These are phyloP conservation scores for Chalcosyrphus nemorum DNA, from an alignment of 2,888 invertebrate species.

Conservation along the genomic window DNA sequence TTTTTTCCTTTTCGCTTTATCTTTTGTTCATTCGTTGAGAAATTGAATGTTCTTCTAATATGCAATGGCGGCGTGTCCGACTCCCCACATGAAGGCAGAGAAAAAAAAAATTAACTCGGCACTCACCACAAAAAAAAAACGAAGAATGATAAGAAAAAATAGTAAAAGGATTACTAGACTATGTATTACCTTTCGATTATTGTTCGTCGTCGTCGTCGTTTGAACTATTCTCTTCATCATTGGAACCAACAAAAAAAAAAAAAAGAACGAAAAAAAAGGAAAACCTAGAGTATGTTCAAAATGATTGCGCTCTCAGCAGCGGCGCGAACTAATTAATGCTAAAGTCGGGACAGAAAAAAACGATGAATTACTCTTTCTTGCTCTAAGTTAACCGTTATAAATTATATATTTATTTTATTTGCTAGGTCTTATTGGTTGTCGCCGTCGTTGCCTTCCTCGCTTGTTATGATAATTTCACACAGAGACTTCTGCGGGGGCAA, in stretches of 20 bases:
- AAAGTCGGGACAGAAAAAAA: conserved; percentile 41
- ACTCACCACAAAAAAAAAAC: conserved; percentile 41
- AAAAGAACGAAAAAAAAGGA: conserved; percentile 26
- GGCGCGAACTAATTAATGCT: conserved; percentile 62
- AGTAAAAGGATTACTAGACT: conserved; percentile 58
- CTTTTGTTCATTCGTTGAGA: conserved; percentile 13
- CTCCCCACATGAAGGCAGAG: conserved; percentile 10
- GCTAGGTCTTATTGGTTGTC: conserved; percentile 1
- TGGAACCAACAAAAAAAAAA: conserved; percentile 35
- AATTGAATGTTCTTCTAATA: conserved; percentile 45
- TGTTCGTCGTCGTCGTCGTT: conserved; percentile 52
- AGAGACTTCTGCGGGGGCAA: conserved; percentile 59
- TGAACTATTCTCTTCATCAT: conserved; percentile 72
- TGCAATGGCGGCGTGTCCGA: conserved; percentile 63
- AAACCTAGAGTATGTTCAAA: conserved; percentile 58
- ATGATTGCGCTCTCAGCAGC: conserved; percentile 57
- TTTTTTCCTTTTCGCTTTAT: conserved; percentile 42
- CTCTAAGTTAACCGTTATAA: conserved; percentile 28
- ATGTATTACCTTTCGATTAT: conserved; percentile 66
- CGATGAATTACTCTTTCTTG: background rate
- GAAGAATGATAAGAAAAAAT: conserved; percentile 25
- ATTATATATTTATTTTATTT: conserved; percentile 31
- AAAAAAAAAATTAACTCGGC: conserved; percentile 18
- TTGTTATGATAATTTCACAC: conserved; percentile 47
- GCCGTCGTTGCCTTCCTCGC: too few relatives aligned